Evolutionary conservation across 1,140 invertebrate genomes (phyloP).

Genomic region (Arctopsyche grandis): DNA sequence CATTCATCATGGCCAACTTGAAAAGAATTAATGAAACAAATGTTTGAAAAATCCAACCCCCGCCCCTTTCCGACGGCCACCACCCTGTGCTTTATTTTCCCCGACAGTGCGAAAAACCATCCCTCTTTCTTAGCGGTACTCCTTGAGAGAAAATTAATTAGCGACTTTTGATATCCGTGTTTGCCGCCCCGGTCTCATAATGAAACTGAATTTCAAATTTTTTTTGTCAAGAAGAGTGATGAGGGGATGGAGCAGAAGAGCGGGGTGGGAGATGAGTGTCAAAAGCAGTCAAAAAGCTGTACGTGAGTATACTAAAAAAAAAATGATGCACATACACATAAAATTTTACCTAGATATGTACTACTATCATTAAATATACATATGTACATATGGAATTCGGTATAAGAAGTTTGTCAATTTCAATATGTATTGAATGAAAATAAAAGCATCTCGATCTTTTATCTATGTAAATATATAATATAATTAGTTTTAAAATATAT

Average conservation of each 20-base stretch:
- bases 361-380: too few relatives aligned
- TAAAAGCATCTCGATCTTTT: too few relatives aligned
- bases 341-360: too few relatives aligned
- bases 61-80: not conserved
- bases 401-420: too few relatives aligned
- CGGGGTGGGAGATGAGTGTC: not conserved
- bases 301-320: too few relatives aligned
- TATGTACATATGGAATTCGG: too few relatives aligned
- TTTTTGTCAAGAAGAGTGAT: too few relatives aligned
- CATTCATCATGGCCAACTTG: conserved; percentile 46
- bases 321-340: too few relatives aligned
- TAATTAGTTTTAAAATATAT: too few relatives aligned
- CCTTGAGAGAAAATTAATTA: conserved; percentile 38
- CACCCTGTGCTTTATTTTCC: not conserved
- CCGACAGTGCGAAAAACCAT: not conserved
- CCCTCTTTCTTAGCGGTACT: not conserved
- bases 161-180: conserved; percentile 32
- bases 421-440: too few relatives aligned
- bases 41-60: conserved; percentile 36
- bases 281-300: not conserved
- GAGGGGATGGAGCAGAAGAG: too few relatives aligned
- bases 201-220: not conserved
- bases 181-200: conserved; percentile 5
- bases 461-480: too few relatives aligned
- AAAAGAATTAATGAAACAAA: conserved; percentile 51